These are phyloP conservation scores for Staurois parvus DNA, from an alignment of 2,797 vertebrate species.

Conservation along the genomic window DNA sequence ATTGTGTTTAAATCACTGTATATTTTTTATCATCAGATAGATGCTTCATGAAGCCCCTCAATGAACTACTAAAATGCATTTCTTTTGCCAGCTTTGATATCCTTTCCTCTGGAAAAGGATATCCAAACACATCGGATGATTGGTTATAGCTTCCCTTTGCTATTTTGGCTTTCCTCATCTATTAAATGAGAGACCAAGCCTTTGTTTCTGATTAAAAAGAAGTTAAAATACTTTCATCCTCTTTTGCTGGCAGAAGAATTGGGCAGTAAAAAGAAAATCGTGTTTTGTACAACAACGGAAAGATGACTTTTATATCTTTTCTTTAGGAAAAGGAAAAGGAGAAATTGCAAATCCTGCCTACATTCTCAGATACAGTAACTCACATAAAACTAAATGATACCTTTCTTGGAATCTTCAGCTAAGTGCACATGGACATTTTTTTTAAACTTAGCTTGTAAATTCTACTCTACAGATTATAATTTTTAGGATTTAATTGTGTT, in stretches of 20 bases:
- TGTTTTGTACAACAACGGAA: background rate
- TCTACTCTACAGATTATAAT: too few species aligned
- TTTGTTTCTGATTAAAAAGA: conserved; percentile 54
- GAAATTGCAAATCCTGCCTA: background rate
- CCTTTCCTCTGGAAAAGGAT: conserved; percentile 29
- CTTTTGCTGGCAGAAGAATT: conserved; percentile 21
- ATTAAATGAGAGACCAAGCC: conserved; percentile 7
- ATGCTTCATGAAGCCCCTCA: conserved; percentile 4
- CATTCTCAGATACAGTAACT: too few species aligned
- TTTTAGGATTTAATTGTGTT: too few species aligned
- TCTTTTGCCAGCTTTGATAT: background rate
- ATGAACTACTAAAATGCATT: conserved; percentile 40
- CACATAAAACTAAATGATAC: too few species aligned
- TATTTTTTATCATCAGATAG: conserved; percentile 21
- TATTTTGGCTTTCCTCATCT: conserved; percentile 32
- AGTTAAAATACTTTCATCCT: conserved; percentile 28
- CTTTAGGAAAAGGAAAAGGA: background rate
- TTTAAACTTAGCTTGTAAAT: too few species aligned
- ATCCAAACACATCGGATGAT: conserved; percentile 43
- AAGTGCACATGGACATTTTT: too few species aligned
- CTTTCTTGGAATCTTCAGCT: too few species aligned
- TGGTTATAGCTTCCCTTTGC: conserved; percentile 38
- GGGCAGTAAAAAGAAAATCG: background rate
- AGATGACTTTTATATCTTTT: background rate
- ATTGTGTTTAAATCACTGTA: conserved; percentile 14